These are phyloP conservation scores for Amblyopsis hoosieri DNA, from an alignment of 2,797 vertebrate species.

Conservation along the genomic window DNA sequence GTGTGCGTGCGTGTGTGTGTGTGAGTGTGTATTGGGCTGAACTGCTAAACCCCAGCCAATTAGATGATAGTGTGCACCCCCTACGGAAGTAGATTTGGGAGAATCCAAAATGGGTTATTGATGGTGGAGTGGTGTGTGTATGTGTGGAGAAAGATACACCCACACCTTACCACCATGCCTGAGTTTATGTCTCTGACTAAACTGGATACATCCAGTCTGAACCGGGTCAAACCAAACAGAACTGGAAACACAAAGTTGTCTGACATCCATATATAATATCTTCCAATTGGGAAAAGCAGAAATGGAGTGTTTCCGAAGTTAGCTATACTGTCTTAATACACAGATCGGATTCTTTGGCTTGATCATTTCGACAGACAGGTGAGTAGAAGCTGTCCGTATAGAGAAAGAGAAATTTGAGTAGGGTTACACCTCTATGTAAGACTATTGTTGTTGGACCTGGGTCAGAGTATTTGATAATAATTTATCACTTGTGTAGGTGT, in stretches of 20 bases:
- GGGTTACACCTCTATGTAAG: constrained; percentile 37
- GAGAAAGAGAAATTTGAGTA: constrained; percentile 41
- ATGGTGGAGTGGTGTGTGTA: constrained; percentile 1
- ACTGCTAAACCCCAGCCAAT: constrained; percentile 22
- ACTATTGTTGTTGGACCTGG: constrained; percentile 46
- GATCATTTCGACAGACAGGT: constrained; percentile 45
- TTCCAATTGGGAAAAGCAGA: constrained; percentile 30
- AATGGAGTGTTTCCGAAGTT: constrained; percentile 15
- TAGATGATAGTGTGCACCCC: constrained; percentile 16
- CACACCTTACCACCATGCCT: constrained; percentile 10
- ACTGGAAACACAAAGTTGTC: constrained; percentile 10
- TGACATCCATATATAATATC: constrained; percentile 32
- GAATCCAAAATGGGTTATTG: constrained; percentile 24
- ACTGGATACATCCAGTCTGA: constrained; percentile 11
- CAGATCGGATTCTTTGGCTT: constrained; percentile 65
- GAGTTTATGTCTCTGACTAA: constrained; percentile 12
- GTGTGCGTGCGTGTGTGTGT: constrained; percentile 4
- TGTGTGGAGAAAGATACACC: constrained; percentile 7
- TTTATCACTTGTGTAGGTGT: constrained; percentile 10
- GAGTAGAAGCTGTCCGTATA: constrained; percentile 33
- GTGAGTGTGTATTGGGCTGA: not conserved
- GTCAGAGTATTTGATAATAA: constrained; percentile 38
- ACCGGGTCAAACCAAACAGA: constrained; percentile 1
- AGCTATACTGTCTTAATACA: constrained; percentile 48
- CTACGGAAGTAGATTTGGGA: constrained; percentile 23